Percentiles rank a stretch among this genome's conserved stretches.
Evolutionary conservation across 2,888 invertebrate genomes (phyloP).

Genomic region (Cerastoderma edule): DNA sequence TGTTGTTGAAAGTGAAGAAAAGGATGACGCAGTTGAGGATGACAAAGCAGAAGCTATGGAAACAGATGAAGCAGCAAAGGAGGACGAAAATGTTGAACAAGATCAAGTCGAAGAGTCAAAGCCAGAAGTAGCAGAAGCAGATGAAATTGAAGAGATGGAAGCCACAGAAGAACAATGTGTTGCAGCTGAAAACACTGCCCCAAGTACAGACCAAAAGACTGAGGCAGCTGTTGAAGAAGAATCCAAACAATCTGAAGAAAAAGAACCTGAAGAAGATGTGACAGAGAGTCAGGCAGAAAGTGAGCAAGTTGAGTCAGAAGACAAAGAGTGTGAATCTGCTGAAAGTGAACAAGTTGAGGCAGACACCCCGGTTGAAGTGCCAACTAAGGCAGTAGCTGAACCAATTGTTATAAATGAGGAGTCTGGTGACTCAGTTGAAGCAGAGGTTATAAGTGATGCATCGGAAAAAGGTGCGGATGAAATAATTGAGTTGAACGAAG

Average conservation of each 20-base stretch:
- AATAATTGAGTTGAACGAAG: constrained; percentile 32
- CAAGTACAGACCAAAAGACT: too few species aligned
- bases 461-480: constrained; percentile 33
- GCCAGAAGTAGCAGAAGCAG: constrained; percentile 2
- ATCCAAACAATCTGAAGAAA: background rate
- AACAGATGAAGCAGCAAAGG: constrained; percentile 19
- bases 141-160: background rate
- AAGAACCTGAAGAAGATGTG: constrained; percentile 29
- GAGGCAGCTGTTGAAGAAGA: background rate
- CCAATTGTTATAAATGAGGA: constrained; percentile 27
- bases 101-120: constrained; percentile 19
- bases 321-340: constrained; percentile 33
- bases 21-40: constrained; percentile 22
- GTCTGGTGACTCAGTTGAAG: constrained; percentile 25
- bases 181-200: background rate
- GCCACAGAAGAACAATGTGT: constrained; percentile 25
- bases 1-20: constrained; percentile 4
- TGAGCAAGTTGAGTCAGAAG: constrained; percentile 27
- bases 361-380: constrained; percentile 5
- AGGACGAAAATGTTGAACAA: constrained; percentile 30
- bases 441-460: constrained; percentile 36
- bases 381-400: background rate
- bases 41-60: constrained; percentile 27
- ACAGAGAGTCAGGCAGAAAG: constrained; percentile 32
- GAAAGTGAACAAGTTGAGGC: constrained; percentile 36